Conservation (phyloP, 2,113 vertebrate genomes). For the Nothoprocta pentlandii region DNA sequence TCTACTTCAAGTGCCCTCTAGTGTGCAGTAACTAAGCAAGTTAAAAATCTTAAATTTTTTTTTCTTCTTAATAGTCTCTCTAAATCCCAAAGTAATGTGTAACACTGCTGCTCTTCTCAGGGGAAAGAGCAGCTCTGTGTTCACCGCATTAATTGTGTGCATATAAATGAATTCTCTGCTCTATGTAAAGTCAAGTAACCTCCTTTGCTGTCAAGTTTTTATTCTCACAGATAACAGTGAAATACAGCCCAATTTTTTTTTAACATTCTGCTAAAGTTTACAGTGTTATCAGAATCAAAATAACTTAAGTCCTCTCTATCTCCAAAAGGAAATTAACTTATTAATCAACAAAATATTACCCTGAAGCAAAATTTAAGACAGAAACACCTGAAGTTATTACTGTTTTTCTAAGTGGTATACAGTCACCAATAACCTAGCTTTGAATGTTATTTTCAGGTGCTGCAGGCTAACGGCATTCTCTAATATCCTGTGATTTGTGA, state of each 20-base stretch:
- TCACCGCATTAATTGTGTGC: constrained; percentile 1
- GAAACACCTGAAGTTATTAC: neutral
- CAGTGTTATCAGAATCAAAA: neutral
- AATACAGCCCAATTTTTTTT: neutral
- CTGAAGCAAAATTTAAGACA: neutral
- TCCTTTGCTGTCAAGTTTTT: neutral
- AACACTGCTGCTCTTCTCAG: constrained; percentile 10
- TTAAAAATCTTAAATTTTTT: constrained; percentile 22
- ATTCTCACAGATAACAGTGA: neutral
- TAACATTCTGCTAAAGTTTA: neutral
- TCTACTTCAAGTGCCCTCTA: constrained; percentile 92
- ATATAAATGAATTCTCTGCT: constrained; percentile 33
- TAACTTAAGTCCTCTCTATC: neutral
- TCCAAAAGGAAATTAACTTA: constrained; percentile 45
- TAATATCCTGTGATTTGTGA: neutral
- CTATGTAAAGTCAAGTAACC: neutral
- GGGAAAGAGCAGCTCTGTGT: constrained; percentile 21
- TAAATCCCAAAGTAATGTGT: constrained; percentile 11
- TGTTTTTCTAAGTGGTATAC: neutral
- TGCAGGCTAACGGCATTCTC: neutral
- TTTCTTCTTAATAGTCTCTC: neutral
- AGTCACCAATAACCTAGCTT: neutral
- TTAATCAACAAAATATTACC: constrained; percentile 4
- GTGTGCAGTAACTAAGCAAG: constrained; percentile 81
- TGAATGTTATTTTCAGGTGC: neutral